These are phyloP conservation scores for Zaprionus tsacasi DNA, from an alignment of 1,140 invertebrate species.

Conservation along the genomic window DNA sequence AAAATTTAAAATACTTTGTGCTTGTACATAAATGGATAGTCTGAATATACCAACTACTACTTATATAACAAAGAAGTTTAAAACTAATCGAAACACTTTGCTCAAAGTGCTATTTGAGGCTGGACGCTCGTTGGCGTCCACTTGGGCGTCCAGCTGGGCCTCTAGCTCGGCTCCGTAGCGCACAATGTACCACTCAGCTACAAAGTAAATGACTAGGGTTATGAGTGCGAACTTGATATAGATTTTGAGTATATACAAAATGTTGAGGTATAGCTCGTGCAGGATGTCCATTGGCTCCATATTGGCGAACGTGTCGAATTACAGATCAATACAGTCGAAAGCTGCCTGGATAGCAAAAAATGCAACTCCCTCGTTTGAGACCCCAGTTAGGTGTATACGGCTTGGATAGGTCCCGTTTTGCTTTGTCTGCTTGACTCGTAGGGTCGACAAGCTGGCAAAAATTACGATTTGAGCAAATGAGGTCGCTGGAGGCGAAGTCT, in stretches of 20 bases:
- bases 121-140: conserved; percentile 49
- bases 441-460: conserved; percentile 33
- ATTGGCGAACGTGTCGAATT: conserved; percentile 51
- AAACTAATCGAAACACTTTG: conserved; percentile 67
- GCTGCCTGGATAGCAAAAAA: conserved; percentile 9
- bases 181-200: conserved; percentile 77
- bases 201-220: conserved; percentile 67
- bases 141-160: conserved; percentile 60
- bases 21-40: background rate
- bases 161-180: conserved; percentile 68
- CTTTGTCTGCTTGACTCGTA: conserved; percentile 14
- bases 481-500: conserved; percentile 50
- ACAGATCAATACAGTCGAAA: conserved; percentile 17
- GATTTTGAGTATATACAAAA: conserved; percentile 72
- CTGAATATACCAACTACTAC: background rate
- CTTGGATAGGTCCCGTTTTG: background rate
- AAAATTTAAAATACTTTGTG: background rate
- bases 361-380: background rate
- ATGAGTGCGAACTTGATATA: conserved; percentile 74
- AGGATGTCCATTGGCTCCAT: conserved; percentile 64
- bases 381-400: background rate
- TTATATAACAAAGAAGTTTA: conserved; percentile 71
- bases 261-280: conserved; percentile 52
- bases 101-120: conserved; percentile 64
- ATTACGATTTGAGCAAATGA: conserved; percentile 65